Base-by-base conservation (phyloP, 2,888 invertebrate genomes). In the Scaptodrosophila latifasciaeformis region DNA sequence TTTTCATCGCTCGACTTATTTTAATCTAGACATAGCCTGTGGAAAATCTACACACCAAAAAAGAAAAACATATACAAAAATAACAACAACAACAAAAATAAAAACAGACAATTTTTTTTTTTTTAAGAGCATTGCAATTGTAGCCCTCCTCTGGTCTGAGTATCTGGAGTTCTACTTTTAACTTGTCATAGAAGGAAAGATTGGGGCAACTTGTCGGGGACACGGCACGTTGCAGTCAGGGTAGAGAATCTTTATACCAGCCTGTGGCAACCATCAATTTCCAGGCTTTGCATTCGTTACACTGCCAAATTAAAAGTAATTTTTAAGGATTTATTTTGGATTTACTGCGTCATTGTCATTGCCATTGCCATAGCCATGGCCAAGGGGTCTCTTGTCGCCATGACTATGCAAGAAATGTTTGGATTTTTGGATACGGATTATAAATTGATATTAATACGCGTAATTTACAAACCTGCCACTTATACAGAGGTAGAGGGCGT, bases 1-100 rank as follows among this genome's bases (percentile, higher is more conserved):
- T 70, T 70, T 70, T 70, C 68, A 70, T 70, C 70, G 70, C 70
- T 70, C 68, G 70, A 70, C 70, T 70, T 70, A 70, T 68, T 70
- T 70, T 70, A 70, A 70, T 70, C 68, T 70, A 68, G 62, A 65
- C 65, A 54, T 59, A 19, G 31, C 17, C 40, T 30, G 21, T 15
- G 37, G n/a, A 44, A 24, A 9, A 34, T 39, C 24, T 7, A 7
- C 24, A 7, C 24, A 10, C 6, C 34, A 34, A 34, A n/a, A n/a
- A n/a, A n/a, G n/a, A n/a, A n/a, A n/a, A n/a, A n/a, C n/a, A n/a
- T n/a, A n/a, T n/a, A n/a, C n/a, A n/a, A n/a, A n/a, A n/a, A n/a
- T n/a, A n/a, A n/a, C n/a, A n/a, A n/a, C n/a, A n/a, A n/a, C n/a
- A n/a, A n/a, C n/a, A n/a, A n/a, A n/a, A n/a, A n/a, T n/a, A n/a